Conservation (phyloP, 1,140 invertebrate genomes). For the Zelostemma sp. region DNA sequence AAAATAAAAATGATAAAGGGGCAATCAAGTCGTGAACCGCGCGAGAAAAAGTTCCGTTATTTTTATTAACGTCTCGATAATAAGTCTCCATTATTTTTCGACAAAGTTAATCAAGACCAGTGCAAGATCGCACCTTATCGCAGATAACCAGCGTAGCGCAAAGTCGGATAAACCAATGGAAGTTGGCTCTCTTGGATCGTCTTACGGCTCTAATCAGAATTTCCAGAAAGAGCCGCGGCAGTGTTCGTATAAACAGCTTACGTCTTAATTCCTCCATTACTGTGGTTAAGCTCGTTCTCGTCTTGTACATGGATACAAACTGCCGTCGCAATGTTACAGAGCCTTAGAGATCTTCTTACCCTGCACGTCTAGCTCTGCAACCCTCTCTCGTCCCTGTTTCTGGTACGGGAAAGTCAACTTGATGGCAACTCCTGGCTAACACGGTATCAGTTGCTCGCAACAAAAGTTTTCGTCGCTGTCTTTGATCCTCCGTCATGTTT, state of each 20-base stretch:
- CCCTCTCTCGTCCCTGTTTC: background rate
- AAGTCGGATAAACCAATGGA: slow-evolving; percentile 44
- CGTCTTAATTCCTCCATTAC: slow-evolving; percentile 50
- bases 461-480: slow-evolving; percentile 37
- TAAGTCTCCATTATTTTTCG: slow-evolving; percentile 38
- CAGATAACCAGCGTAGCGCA: slow-evolving; percentile 34
- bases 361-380: background rate
- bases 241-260: slow-evolving; percentile 51
- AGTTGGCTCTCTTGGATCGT: slow-evolving; percentile 26
- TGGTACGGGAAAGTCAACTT: slow-evolving; percentile 17
- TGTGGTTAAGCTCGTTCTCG: slow-evolving; percentile 35
- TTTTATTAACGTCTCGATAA: slow-evolving; percentile 27
- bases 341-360: slow-evolving; percentile 18
- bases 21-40: background rate
- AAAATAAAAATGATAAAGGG: background rate
- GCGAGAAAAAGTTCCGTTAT: slow-evolving; percentile 8
- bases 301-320: slow-evolving; percentile 36
- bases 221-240: slow-evolving; percentile 29
- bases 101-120: slow-evolving; percentile 42
- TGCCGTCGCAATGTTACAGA: slow-evolving; percentile 22
- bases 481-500: slow-evolving; percentile 28
- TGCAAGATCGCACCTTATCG: slow-evolving; percentile 37
- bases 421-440: slow-evolving; percentile 32
- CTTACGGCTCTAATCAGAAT: slow-evolving; percentile 43
- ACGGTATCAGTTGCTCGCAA: slow-evolving; percentile 33